Conservation (phyloP, 2,888 invertebrate genomes). For the Drosophila vallismaia region DNA sequence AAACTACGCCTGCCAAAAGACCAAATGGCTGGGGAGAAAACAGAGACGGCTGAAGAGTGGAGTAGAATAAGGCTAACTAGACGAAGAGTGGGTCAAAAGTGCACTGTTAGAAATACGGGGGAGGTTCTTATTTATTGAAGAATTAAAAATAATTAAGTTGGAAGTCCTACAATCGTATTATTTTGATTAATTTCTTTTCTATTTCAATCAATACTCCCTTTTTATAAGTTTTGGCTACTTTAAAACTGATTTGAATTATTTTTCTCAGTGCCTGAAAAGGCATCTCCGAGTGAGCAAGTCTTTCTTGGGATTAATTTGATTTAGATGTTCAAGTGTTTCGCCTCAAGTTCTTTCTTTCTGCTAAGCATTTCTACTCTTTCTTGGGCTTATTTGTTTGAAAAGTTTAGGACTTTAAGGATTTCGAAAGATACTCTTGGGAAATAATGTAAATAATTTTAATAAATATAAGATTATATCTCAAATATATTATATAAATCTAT, state of each 20-base stretch:
- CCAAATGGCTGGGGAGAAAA: constrained; percentile 6
- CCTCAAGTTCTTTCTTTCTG: constrained; percentile 31
- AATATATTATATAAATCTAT: too few species aligned
- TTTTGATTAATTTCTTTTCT: too few species aligned
- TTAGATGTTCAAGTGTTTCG: constrained; percentile 68
- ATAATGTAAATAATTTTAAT: neutral
- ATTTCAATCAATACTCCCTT: too few species aligned
- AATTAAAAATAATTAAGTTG: neutral
- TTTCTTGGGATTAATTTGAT: constrained; percentile 69
- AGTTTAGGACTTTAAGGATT: constrained; percentile 20
- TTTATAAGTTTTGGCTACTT: neutral
- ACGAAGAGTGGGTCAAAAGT: constrained; percentile 18
- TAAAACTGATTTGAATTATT: neutral
- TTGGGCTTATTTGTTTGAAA: neutral
- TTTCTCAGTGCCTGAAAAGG: constrained; percentile 3
- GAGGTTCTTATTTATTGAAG: neutral
- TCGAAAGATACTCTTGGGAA: constrained; percentile 21
- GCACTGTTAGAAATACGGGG: neutral
- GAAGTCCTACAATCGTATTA: too few species aligned
- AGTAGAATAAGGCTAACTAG: constrained; percentile 23
- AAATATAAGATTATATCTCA: too few species aligned
- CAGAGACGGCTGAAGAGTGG: neutral
- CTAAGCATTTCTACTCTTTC: constrained; percentile 4
- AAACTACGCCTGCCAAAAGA: constrained; percentile 52
- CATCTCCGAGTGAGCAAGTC: constrained; percentile 33